A percentile compares a stretch with the other conserved stretches of the same genome.
phyloP scores from a whole-genome alignment of 2,797 vertebrate species.

The Octomys mimax region DNA sequence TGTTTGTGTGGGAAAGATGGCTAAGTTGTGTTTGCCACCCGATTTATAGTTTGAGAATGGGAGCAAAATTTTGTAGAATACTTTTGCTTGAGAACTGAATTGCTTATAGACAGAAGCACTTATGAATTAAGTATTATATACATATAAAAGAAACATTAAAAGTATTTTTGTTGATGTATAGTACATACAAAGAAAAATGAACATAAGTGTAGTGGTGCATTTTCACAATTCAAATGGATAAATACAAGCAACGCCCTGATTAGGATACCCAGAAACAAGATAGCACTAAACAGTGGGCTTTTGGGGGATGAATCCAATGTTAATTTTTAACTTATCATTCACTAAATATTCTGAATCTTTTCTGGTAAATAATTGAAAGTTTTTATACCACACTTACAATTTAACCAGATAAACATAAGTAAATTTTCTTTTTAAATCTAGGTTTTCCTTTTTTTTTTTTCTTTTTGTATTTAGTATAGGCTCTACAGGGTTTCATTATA shows the following conservation, averaged over 20 bases:
- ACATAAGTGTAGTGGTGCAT: neutral
- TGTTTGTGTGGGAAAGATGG: too few relatives aligned
- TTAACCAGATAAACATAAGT: slow-evolving; percentile 5
- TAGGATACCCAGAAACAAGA: neutral
- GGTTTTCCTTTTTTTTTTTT: neutral
- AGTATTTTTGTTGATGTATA: slow-evolving; percentile 25
- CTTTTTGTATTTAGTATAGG: too few relatives aligned
- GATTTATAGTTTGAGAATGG: neutral
- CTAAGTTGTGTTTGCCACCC: neutral
- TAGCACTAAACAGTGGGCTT: neutral
- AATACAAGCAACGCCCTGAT: neutral
- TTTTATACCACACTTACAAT: neutral
- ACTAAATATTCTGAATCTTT: slow-evolving; percentile 1
- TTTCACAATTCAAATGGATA: neutral
- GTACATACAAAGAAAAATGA: neutral
- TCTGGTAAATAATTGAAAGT: neutral
- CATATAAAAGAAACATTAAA: slow-evolving; percentile 5
- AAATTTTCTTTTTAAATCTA: slow-evolving; percentile 6
- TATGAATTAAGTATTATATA: neutral
- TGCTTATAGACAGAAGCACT: neutral
- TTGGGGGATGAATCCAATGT: slow-evolving; percentile 10
- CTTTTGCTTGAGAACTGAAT: neutral
- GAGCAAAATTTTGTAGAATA: neutral
- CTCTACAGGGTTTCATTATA: too few relatives aligned
- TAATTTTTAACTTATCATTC: neutral